Percentiles rank a stretch among this genome's conserved stretches.
phyloP scores from a whole-genome alignment of 2,113 vertebrate species.

The Cheirogaleus medius region DNA sequence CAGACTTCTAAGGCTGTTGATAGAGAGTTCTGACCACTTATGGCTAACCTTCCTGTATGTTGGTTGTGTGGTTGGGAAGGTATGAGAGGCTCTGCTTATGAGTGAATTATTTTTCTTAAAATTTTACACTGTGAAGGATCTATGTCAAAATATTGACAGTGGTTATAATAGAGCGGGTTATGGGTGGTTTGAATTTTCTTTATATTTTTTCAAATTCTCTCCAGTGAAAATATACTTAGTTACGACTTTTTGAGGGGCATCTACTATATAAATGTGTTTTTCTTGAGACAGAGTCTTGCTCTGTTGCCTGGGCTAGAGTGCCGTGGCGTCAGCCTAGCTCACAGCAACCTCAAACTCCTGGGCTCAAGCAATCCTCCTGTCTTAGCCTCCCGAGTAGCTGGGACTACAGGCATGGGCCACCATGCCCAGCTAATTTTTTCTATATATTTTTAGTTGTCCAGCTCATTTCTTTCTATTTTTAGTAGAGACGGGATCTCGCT shows the following conservation, averaged over 20 bases:
- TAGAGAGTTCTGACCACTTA: neutral
- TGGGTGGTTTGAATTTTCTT: neutral
- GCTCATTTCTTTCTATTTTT: no score
- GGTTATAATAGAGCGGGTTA: neutral
- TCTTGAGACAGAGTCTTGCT: no score
- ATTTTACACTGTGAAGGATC: neutral
- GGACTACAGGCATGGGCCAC: no score
- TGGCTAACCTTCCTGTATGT: neutral
- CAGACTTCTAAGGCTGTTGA: neutral
- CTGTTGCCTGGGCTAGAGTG: no score
- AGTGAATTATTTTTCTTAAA: neutral
- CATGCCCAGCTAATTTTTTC: no score
- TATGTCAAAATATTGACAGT: neutral
- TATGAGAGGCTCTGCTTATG: neutral
- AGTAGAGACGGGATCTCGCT: no score
- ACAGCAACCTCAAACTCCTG: no score
- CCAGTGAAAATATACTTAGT: neutral
- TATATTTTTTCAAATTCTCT: neutral
- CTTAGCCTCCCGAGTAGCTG: no score
- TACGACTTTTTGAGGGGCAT: neutral
- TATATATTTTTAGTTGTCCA: no score
- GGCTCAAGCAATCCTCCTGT: no score
- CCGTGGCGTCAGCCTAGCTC: no score
- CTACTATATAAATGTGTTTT: no score
- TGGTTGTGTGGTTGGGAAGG: neutral